phyloP scores from a whole-genome alignment of 2,797 vertebrate species.

The Enteromius viviparus region DNA sequence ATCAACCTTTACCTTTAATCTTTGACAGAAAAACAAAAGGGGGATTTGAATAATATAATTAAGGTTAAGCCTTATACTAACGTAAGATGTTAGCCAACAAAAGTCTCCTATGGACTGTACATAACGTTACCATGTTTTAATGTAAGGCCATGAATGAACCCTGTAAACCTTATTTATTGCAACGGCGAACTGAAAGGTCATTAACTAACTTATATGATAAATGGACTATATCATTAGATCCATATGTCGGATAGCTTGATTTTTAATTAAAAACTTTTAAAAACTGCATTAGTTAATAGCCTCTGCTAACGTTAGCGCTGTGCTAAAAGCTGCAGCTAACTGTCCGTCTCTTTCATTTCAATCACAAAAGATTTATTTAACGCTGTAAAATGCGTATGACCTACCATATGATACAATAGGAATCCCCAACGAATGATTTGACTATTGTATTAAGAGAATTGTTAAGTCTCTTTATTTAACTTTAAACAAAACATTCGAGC shows the following conservation, averaged over 20 bases:
- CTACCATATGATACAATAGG: conserved; percentile 14
- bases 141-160: not conserved
- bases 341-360: conserved; percentile 17
- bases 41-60: not conserved
- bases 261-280: not conserved
- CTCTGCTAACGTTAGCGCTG: not conserved
- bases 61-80: not conserved
- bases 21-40: not conserved
- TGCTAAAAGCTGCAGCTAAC: conserved; percentile 37
- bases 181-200: not conserved
- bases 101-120: not conserved
- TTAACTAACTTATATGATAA: not conserved
- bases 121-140: not conserved
- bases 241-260: not conserved
- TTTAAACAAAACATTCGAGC: not conserved
- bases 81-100: not conserved
- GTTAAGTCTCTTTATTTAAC: not conserved
- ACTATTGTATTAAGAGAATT: not conserved
- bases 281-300: not conserved
- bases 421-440: not conserved
- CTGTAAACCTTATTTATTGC: not conserved
- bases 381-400: conserved; percentile 10
- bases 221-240: not conserved
- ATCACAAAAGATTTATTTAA: not conserved
- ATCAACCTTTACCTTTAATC: not conserved